Evolutionary conservation across 2,888 invertebrate species (phyloP), one percentile per base, ranked within the genome.

Genomic region (Apamea crenata): DNA sequence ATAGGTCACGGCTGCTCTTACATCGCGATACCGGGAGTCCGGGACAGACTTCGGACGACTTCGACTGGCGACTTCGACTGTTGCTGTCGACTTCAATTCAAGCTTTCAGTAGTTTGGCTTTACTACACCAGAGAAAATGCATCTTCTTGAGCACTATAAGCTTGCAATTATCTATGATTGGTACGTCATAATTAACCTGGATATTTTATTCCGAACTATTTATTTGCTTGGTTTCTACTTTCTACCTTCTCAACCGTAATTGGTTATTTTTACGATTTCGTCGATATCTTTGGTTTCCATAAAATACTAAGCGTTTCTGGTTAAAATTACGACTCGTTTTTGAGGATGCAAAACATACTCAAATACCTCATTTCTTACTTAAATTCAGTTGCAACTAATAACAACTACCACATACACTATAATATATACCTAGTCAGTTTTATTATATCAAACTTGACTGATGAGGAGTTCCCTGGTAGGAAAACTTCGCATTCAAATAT

Each of bases 1-100:
- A 84, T 84, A 86, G 87, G 83, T 86, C 83, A 84, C 44, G 83
- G 83, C 61, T 83, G 47, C 56, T 68, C 56, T 56, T 25, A 80
- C 61, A 47, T 12, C 36, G 80, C 21, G 82, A 16, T 72, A 16
- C 59, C 59, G 66, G 53, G 82, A 16, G 68, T 14, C 59, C 59
- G 66, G 53, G 56, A 77, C 85, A 18, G 69, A 82, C 70, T 84
- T 71, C 59, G 53, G 16, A 0, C 80, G 69, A 84, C 68, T 84
- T 83, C 80, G 8, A 50, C 29, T 50, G 32, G 32, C 40, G 16
- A 80, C 78, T 78, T 79, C 65, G 2, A 65, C 50, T 81, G 81
- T 82, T 74, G 29, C 66, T 44, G 40, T 21, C 56, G 50, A 77
- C 77, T 77, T 61, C 50, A 36, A 61, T 14, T 47, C 12, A 12